Base-by-base conservation (phyloP, 2,888 invertebrate species). In the Drosophila barbarae region DNA sequence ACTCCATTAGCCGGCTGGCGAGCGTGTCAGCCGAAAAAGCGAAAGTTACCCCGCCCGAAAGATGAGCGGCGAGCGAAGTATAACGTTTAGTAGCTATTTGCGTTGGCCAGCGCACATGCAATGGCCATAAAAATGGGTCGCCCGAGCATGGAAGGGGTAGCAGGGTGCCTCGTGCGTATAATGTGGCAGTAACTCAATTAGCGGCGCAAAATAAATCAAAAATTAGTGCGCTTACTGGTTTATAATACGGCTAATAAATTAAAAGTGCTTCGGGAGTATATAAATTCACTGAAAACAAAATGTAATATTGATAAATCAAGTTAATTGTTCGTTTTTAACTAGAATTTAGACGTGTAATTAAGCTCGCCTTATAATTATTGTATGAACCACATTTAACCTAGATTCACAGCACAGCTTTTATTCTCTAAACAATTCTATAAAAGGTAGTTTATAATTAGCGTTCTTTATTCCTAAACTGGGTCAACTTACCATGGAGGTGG, bases 1-100 rank as follows among this genome's bases (percentile, higher is more conserved):
- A 47, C 80, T 79, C 67, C 50, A 79, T 77, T 83, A 68, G 55
- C 30, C 35, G 67, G 23, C 47, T 55, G 51, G 36, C 44, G 42
- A 69, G 61, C 68, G 53, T 68, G 68, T 21, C 51, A 54, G 34
- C 53, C 66, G 52, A 64, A 76, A 79, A 85, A 80, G 78, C 77
- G 85, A 79, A 79, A 79, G 78, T 81, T 74, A 56, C 77, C 53
- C 36, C 54, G 66, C 44, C 69, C 50, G 18, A 58, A 46, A 67
- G 60, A 61, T 54, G 39, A 58, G 60, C 50, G n/a, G 8, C 41
- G 39, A 36, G 53, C 46, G 8, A 21, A 46, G 46, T 46, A 46
- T 32, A 59, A 46, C 55, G 50, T 68, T 77, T 77, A 74, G 72
- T 63, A 41, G 68, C 55, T 56, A 58, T 72, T 72, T 69, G 46